A percentile compares a stretch with the other conserved stretches of the same genome.
Conservation (phyloP, 2,797 vertebrate genomes). For the Smutsia gigantea region DNA sequence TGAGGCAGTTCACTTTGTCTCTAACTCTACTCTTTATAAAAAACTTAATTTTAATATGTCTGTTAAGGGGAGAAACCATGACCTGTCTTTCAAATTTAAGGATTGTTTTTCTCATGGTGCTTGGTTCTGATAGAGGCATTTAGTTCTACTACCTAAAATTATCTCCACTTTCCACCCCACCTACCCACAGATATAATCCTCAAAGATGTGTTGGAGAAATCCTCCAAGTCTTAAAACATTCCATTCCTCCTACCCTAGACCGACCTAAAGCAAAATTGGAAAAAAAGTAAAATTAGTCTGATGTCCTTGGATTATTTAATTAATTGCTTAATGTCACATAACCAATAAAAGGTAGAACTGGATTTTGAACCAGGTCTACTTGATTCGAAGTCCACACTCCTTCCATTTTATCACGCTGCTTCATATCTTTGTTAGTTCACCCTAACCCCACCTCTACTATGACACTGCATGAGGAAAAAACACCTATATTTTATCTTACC, state of each 20-base stretch:
- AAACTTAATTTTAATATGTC: neutral
- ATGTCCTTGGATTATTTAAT: neutral
- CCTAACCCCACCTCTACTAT: neutral
- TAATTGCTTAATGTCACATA: neutral
- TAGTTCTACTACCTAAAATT: conserved; percentile 8
- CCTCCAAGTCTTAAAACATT: neutral
- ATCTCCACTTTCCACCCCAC: neutral
- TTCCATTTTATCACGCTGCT: neutral
- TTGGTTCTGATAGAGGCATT: neutral
- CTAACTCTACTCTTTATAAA: neutral
- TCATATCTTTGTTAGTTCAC: neutral
- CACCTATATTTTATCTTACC: neutral
- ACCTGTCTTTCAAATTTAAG: conserved; percentile 21
- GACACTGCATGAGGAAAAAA: neutral
- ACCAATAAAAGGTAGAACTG: neutral
- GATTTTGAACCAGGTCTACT: conserved; percentile 7
- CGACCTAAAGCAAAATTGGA: neutral
- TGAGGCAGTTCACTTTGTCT: neutral
- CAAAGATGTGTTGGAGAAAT: conserved; percentile 18
- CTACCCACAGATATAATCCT: neutral
- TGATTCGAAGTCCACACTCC: neutral
- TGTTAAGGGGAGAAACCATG: neutral
- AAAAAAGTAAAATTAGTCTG: conserved; percentile 26
- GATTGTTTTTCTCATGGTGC: neutral
- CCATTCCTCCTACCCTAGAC: neutral